phyloP scores from a whole-genome alignment of 2,797 vertebrate genomes.

The Sebastes variabilis region DNA sequence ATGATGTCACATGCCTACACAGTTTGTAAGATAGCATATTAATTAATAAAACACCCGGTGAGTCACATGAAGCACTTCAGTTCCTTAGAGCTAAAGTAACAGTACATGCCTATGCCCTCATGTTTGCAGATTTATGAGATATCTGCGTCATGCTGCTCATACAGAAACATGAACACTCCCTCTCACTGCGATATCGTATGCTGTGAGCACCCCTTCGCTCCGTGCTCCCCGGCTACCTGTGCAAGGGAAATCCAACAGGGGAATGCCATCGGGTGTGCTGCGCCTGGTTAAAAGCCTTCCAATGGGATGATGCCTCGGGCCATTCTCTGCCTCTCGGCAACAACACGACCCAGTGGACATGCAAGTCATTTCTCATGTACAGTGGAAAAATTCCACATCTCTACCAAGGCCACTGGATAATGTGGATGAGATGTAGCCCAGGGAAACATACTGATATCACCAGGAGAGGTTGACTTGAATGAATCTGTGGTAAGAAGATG shows the following conservation, averaged over 20 bases:
- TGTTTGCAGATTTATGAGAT: conserved; percentile 20
- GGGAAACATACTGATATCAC: conserved; percentile 45
- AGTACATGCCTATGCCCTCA: background rate
- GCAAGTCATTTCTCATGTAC: conserved; percentile 57
- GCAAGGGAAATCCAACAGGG: conserved; percentile 40
- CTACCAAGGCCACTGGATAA: conserved; percentile 62
- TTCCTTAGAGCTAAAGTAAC: background rate
- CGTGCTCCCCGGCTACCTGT: conserved; percentile 45
- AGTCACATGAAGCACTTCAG: background rate
- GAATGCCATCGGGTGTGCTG: conserved; percentile 37
- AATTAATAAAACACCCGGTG: background rate
- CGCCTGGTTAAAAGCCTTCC: conserved; percentile 56
- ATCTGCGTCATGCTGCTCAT: background rate
- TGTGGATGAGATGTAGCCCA: conserved; percentile 44
- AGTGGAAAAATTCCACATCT: conserved; percentile 37
- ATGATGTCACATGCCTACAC: background rate
- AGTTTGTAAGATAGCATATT: background rate
- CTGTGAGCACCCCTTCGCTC: conserved; percentile 12
- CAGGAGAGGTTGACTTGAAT: conserved; percentile 19
- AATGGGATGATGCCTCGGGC: conserved; percentile 58
- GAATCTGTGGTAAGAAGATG: conserved; percentile 36
- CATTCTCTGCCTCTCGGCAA: conserved; percentile 44
- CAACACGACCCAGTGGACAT: conserved; percentile 48
- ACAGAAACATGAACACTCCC: background rate
- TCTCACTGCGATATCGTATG: background rate